phyloP scores from a whole-genome alignment of 2,888 invertebrate genomes.

The Cylloceria caligata region DNA sequence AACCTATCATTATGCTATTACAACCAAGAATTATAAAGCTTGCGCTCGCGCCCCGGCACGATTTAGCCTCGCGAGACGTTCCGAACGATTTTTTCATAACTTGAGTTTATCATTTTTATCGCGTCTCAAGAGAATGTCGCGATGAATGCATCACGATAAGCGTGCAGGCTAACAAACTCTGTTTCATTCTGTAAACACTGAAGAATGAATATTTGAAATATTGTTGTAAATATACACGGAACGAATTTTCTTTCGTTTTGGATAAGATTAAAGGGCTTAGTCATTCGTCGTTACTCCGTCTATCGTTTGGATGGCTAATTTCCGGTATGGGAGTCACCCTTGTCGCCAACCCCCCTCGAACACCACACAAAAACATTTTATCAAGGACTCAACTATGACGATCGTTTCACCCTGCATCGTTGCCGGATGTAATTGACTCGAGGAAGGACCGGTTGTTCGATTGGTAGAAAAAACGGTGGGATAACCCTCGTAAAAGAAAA shows the following conservation, averaged over 20 bases:
- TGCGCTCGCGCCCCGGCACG: slow-evolving; percentile 15
- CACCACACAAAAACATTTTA: neutral
- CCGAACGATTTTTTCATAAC: slow-evolving; percentile 50
- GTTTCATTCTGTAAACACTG: slow-evolving; percentile 9
- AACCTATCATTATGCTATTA: slow-evolving; percentile 59
- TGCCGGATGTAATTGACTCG: slow-evolving; percentile 42
- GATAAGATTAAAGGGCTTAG: slow-evolving; percentile 32
- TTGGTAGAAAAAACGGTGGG: neutral
- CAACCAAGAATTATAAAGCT: slow-evolving; percentile 51
- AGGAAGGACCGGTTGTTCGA: slow-evolving; percentile 1
- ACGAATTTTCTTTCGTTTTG: slow-evolving; percentile 7
- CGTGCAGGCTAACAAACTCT: slow-evolving; percentile 2
- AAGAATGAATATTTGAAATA: slow-evolving; percentile 20
- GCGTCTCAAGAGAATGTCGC: slow-evolving; percentile 5
- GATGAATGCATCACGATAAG: slow-evolving; percentile 35
- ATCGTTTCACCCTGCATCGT: slow-evolving; percentile 33
- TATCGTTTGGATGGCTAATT: slow-evolving; percentile 23
- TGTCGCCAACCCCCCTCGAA: slow-evolving; percentile 16
- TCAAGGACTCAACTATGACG: neutral
- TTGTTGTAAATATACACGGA: slow-evolving; percentile 13
- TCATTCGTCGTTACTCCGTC: slow-evolving; percentile 21
- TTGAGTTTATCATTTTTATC: slow-evolving; percentile 15
- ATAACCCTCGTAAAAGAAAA: neutral
- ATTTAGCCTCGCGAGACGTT: slow-evolving; percentile 12
- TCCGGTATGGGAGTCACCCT: slow-evolving; percentile 39